Evolutionary conservation across 2,113 vertebrate species (phyloP).

Genomic region (Dromiciops gliroides): DNA sequence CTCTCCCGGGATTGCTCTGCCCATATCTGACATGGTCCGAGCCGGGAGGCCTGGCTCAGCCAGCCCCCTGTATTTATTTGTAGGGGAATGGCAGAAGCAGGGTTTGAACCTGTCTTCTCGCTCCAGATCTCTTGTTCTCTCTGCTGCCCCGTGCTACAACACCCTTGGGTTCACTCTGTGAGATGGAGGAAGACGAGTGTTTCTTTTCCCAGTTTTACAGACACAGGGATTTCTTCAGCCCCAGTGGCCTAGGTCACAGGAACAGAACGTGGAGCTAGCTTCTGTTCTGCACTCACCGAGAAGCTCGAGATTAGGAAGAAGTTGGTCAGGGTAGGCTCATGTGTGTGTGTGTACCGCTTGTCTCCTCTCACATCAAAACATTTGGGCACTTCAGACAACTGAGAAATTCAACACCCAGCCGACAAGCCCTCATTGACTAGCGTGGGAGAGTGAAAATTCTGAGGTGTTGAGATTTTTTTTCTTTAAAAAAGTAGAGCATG

Average conservation of each 20-base stretch:
- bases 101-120: not conserved
- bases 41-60: not conserved
- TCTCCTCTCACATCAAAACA: not conserved
- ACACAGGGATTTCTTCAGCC: not conserved
- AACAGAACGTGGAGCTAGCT: not conserved
- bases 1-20: too few relatives aligned
- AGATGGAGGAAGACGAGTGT: not conserved
- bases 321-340: not conserved
- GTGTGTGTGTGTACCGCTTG: too few relatives aligned
- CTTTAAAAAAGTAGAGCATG: not conserved
- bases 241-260: not conserved
- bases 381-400: not conserved
- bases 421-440: not conserved
- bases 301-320: not conserved
- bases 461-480: not conserved
- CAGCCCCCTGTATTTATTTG: not conserved
- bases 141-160: not conserved
- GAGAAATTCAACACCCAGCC: not conserved
- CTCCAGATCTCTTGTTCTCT: not conserved
- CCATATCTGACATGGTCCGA: not conserved
- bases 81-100: not conserved
- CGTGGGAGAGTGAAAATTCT: not conserved
- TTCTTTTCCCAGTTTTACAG: not conserved
- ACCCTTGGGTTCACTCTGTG: not conserved
- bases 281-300: not conserved